A percentile compares a stretch with the other conserved stretches of the same genome.
phyloP scores from a whole-genome alignment of 2,113 vertebrate genomes.

The Chascanopsetta lugubris region DNA sequence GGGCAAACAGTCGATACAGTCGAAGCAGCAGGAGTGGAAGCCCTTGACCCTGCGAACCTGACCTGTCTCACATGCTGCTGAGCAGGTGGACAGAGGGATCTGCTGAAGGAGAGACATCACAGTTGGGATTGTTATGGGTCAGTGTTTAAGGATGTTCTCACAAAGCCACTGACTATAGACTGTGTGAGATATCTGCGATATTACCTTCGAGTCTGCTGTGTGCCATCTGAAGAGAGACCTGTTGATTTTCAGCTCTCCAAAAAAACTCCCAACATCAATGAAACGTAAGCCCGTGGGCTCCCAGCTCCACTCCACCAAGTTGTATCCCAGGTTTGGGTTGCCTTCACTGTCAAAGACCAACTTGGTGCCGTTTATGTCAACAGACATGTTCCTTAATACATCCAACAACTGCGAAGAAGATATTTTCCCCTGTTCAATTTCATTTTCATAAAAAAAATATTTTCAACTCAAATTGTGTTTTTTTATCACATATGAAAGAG shows the following conservation, averaged over 20 bases:
- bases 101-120: conserved; percentile 51
- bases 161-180: not conserved
- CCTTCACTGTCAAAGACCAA: conserved; percentile 81
- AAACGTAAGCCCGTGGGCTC: conserved; percentile 4
- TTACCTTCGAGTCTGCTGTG: conserved; percentile 69
- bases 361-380: conserved; percentile 59
- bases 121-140: not conserved
- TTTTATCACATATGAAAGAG: not conserved
- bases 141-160: not conserved
- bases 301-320: conserved; percentile 86
- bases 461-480: not conserved
- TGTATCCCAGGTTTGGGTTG: conserved; percentile 79
- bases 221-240: conserved; percentile 81
- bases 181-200: not conserved
- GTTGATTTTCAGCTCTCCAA: conserved; percentile 66
- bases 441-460: not conserved
- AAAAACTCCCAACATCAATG: conserved; percentile 77
- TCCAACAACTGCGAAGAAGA: conserved; percentile 59
- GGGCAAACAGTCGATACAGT: conserved; percentile 86
- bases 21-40: conserved; percentile 87
- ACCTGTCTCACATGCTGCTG: conserved; percentile 79
- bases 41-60: conserved; percentile 81
- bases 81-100: conserved; percentile 87
- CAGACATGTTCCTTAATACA: conserved; percentile 72
- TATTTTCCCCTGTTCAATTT: not conserved